Evolutionary conservation across 2,113 vertebrate species (phyloP).

Genomic region (Balaeniceps rex): DNA sequence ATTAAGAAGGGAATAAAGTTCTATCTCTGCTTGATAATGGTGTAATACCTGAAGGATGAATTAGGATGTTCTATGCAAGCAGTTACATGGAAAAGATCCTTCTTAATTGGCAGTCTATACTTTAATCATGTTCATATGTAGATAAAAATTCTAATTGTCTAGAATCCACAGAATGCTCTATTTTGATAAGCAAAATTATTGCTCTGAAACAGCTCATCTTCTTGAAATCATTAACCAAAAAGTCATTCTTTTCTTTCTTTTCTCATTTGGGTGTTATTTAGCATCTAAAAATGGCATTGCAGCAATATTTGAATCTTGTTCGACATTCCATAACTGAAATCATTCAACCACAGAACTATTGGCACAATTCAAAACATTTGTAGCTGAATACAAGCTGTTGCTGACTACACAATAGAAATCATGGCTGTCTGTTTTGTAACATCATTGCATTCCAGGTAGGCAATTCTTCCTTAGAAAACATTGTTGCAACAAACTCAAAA

Average conservation of each 20-base stretch:
- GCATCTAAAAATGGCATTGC: background rate
- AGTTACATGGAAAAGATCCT: background rate
- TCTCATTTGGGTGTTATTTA: background rate
- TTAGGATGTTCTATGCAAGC: background rate
- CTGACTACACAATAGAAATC: background rate
- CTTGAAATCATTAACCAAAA: background rate
- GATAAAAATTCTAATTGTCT: background rate
- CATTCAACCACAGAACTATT: background rate
- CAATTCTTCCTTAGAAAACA: background rate
- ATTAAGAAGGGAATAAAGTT: background rate
- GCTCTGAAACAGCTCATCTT: background rate
- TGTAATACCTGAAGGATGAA: background rate
- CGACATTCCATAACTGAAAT: background rate
- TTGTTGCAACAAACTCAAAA: background rate
- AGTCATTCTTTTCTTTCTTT: background rate
- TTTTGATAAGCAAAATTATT: background rate
- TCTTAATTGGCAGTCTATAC: background rate
- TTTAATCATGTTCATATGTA: background rate
- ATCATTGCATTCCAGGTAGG: background rate
- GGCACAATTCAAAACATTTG: background rate
- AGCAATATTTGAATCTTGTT: background rate
- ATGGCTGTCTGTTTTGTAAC: background rate
- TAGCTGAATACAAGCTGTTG: slow-evolving; percentile 17
- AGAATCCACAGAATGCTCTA: background rate
- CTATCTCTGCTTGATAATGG: background rate